Evolutionary conservation across 1,140 invertebrate species (phyloP).

Genomic region (Drosophila lacertosa): DNA sequence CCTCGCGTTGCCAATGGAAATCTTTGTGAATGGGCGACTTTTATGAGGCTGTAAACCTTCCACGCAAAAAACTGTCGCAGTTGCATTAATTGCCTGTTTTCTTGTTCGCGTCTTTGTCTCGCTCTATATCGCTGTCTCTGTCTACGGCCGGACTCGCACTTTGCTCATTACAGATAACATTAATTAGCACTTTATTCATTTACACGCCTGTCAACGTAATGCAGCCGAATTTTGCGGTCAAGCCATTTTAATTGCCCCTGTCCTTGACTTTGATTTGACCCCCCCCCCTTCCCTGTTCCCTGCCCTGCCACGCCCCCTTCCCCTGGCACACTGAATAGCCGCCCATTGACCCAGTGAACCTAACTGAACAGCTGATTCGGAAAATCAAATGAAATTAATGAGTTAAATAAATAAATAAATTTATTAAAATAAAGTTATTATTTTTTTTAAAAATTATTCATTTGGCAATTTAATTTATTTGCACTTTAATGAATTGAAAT

Average conservation of each 20-base stretch:
- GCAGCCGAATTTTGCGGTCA: conserved; percentile 40
- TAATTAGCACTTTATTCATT: conserved; percentile 49
- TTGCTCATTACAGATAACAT: conserved; percentile 43
- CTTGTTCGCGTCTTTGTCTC: conserved; percentile 9
- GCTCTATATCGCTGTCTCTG: background rate
- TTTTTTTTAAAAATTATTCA: no score
- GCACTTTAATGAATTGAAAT: no score
- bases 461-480: no score
- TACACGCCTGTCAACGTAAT: conserved; percentile 36
- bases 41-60: conserved; percentile 10
- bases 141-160: conserved; percentile 23
- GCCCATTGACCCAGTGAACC: conserved; percentile 34
- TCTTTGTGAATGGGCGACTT: conserved; percentile 8
- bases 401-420: no score
- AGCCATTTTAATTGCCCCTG: conserved; percentile 32
- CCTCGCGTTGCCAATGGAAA: no score
- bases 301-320: background rate
- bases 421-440: no score
- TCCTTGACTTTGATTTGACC: conserved; percentile 32
- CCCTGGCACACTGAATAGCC: no score
- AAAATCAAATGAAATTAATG: no score
- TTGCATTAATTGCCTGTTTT: background rate
- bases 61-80: conserved; percentile 5
- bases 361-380: no score
- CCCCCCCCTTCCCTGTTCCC: background rate